These are phyloP conservation scores for Nebria salina DNA, from an alignment of 2,888 invertebrate genomes.

Conservation along the genomic window DNA sequence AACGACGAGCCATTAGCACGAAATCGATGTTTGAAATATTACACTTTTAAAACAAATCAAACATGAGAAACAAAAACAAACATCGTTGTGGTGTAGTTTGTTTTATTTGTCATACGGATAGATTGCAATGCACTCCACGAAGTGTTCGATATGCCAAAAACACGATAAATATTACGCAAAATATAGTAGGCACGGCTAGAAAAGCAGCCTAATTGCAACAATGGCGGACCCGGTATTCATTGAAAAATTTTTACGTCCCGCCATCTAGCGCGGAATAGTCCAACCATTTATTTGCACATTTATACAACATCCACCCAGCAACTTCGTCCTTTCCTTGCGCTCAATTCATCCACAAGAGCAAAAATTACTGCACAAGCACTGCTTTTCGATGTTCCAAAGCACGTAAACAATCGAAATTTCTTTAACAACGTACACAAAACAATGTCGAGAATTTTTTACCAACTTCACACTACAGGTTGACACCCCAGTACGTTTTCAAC, in stretches of 20 bases:
- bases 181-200: constrained; percentile 59
- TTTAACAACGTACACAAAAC: constrained; percentile 13
- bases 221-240: constrained; percentile 63
- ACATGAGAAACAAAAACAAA: constrained; percentile 28
- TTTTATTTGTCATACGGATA: constrained; percentile 3
- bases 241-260: constrained; percentile 53
- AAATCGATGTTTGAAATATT: constrained; percentile 60
- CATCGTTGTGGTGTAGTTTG: constrained; percentile 25
- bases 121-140: constrained; percentile 27
- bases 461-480: constrained; percentile 26
- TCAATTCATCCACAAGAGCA: background rate
- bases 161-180: constrained; percentile 55
- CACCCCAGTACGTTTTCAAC: background rate
- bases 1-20: constrained; percentile 55
- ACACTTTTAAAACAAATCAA: constrained; percentile 47
- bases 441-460: constrained; percentile 21
- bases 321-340: background rate
- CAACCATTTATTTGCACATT: constrained; percentile 15
- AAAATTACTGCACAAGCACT: background rate
- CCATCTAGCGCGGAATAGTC: constrained; percentile 56
- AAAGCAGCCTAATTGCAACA: constrained; percentile 61
- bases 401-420: constrained; percentile 19
- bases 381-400: constrained; percentile 19
- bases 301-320: constrained; percentile 2
- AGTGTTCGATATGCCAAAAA: constrained; percentile 44